Percentiles rank a stretch among this genome's conserved stretches.
Conservation (phyloP, 2,113 vertebrate genomes). For the Acinonyx jubatus region DNA sequence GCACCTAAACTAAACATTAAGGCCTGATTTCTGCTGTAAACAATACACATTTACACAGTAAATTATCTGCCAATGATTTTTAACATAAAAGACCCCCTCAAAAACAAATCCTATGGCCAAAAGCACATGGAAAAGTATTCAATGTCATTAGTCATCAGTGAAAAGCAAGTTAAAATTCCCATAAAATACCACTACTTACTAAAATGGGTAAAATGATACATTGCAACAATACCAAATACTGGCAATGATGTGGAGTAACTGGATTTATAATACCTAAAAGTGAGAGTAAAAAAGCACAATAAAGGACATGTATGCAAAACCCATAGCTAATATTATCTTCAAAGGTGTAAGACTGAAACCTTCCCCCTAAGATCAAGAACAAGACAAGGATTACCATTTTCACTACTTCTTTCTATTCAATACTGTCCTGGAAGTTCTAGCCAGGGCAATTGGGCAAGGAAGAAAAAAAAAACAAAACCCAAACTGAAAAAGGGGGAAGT, state of each 20-base stretch:
- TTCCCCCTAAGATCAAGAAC: neutral
- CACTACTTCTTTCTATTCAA: neutral
- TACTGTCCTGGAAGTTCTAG: neutral
- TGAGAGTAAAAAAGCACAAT: neutral
- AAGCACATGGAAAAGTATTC: neutral
- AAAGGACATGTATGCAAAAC: neutral
- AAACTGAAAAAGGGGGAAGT: neutral
- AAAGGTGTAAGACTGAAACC: neutral
- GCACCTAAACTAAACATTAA: neutral
- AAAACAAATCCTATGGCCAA: slow-evolving; percentile 22
- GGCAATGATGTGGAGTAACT: neutral
- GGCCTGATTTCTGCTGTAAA: neutral
- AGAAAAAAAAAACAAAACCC: neutral
- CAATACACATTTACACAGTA: neutral
- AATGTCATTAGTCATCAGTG: neutral
- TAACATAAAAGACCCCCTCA: neutral
- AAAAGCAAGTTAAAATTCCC: slow-evolving; percentile 25
- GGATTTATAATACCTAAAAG: neutral
- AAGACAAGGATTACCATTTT: neutral
- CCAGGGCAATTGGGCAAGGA: neutral
- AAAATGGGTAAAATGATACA: neutral
- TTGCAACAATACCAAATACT: neutral
- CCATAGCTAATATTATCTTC: neutral
- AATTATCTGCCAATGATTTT: slow-evolving; percentile 20
- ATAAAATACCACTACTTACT: neutral